Evolutionary conservation across 2,797 vertebrate species (phyloP), one percentile per base, ranked within the genome.

Genomic region (Cichlasoma orientale): DNA sequence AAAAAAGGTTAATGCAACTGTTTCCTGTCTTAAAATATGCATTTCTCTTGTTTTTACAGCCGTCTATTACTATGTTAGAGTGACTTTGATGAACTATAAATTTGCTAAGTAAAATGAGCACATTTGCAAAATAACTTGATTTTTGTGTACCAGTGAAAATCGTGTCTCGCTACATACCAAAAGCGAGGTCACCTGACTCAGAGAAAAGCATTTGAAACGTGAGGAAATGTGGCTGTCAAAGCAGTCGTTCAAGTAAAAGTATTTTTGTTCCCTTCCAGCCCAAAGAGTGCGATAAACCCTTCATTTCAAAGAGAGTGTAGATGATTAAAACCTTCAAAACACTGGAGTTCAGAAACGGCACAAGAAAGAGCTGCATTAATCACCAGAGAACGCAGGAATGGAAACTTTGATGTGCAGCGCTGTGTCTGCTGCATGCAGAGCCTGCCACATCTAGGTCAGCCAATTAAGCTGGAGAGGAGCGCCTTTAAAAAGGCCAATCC

Each of bases 361-460:
- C 80, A 85, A 80, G 33, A 84, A 83, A 80, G 82, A 66, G 1
- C 78, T 52, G 59, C 69, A 80, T 82, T 68, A 82, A 82, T 73
- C 77, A 44, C 36, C 77, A 72, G 21, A 55, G 36, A 86, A 63
- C 47, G 25, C 56, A 44, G 18, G 36, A 71, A 47, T 50, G 68
- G 68, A 84, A 85, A 78, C 86, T 81, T 74, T 83, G 77, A 87
- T 86, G 73, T 75, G 63, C 85, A 58, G 78, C 33, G 3, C 33
- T 72, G 63, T 79, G 69, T 80, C 79, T 61, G 77, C 25, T 69
- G 61, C 54, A 19, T 57, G 36, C 44, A 68, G 25, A 33, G 63
- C 14, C 41, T 56, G 56, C 31, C 74, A 59, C 75, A 78, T 83
- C 36, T 72, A 33, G 82, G 77, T 82, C 83, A 82, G 59, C 56